Evolutionary conservation across 2,113 vertebrate genomes (phyloP).

Genomic region (Tragulus kanchil): DNA sequence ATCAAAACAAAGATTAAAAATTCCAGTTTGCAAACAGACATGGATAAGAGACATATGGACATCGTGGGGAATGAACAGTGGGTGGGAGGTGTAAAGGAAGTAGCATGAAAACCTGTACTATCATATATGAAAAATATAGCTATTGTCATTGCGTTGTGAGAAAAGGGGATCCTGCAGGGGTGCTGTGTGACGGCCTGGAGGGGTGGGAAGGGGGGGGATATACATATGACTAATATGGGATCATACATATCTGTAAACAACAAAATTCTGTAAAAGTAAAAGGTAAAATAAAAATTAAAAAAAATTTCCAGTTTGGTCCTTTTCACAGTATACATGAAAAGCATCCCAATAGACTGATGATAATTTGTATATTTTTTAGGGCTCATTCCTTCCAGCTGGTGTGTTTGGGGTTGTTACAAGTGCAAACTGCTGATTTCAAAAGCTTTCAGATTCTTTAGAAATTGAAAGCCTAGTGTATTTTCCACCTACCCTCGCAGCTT

Average conservation of each 20-base stretch:
- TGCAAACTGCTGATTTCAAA: slow-evolving; percentile 29
- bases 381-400: not conserved
- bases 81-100: too few relatives aligned
- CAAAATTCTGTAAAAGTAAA: too few relatives aligned
- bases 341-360: not conserved
- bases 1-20: slow-evolving; percentile 34
- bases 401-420: not conserved
- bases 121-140: too few relatives aligned
- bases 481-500: not conserved
- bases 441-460: not conserved
- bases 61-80: too few relatives aligned
- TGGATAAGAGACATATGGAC: too few relatives aligned
- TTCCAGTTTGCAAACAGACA: not conserved
- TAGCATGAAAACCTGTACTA: too few relatives aligned
- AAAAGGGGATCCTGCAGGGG: too few relatives aligned
- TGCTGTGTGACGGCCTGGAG: too few relatives aligned
- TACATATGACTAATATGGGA: too few relatives aligned
- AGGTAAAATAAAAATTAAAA: not conserved
- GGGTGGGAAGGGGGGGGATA: too few relatives aligned
- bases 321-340: slow-evolving; percentile 3
- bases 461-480: not conserved
- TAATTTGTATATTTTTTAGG: slow-evolving; percentile 36
- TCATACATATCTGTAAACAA: too few relatives aligned
- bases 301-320: not conserved
- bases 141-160: too few relatives aligned